These are phyloP conservation scores for Enteromius thamalakanensis DNA, from an alignment of 2,797 vertebrate species.

Conservation along the genomic window DNA sequence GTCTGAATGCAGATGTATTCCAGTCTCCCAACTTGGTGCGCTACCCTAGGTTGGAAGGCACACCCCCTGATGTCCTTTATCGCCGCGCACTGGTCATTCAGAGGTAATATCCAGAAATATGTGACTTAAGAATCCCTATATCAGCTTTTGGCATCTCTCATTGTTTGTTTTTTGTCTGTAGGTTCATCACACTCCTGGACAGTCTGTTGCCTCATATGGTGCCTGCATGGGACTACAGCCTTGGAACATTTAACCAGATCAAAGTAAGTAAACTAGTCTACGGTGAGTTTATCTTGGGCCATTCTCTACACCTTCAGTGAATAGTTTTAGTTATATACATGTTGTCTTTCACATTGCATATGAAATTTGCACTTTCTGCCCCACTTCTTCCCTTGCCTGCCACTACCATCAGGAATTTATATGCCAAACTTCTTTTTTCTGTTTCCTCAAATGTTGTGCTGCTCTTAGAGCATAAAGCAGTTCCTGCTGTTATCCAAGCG, in stretches of 20 bases:
- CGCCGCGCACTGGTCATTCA: constrained; percentile 89
- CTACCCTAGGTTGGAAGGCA: constrained; percentile 95
- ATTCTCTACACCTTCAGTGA: background rate
- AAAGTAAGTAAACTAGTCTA: constrained; percentile 80
- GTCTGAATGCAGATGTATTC: constrained; percentile 94
- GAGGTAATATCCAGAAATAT: constrained; percentile 75
- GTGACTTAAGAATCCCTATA: background rate
- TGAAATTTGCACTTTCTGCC: background rate
- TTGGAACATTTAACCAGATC: constrained; percentile 92
- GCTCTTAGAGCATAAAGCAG: constrained; percentile 90
- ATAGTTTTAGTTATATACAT: background rate
- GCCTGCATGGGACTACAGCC: constrained; percentile 94
- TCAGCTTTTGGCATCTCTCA: background rate
- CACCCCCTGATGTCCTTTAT: constrained; percentile 88
- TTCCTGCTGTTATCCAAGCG: constrained; percentile 94
- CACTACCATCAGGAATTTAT: background rate
- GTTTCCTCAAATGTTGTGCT: constrained; percentile 12
- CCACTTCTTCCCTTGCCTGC: background rate
- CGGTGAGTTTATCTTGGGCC: background rate
- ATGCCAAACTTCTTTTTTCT: background rate
- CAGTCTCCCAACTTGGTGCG: constrained; percentile 91
- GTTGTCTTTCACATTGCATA: background rate
- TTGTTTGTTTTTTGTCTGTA: constrained; percentile 57
- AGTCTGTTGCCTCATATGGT: constrained; percentile 90
- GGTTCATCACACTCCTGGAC: constrained; percentile 93